phyloP scores from a whole-genome alignment of 2,888 invertebrate species.

The Torymus texanus region DNA sequence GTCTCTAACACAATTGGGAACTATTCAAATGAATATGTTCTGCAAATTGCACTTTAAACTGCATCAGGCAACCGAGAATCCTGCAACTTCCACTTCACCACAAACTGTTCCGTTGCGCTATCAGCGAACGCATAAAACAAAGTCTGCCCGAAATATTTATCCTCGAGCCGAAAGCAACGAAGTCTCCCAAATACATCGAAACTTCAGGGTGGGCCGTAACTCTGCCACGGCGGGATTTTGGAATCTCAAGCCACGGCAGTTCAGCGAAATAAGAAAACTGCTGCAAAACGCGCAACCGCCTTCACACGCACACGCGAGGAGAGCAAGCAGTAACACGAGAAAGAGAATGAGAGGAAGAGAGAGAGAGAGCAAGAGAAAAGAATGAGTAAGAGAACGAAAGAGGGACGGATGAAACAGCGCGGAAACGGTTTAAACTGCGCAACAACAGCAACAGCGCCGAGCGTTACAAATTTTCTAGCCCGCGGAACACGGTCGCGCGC shows the following conservation, averaged over 20 bases:
- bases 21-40: too few species aligned
- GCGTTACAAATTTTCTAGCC: conserved; percentile 59
- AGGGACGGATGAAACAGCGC: conserved; percentile 23
- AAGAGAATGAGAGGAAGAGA: neutral
- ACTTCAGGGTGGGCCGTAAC: conserved; percentile 5
- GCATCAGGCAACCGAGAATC: neutral
- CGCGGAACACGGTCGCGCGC: conserved; percentile 60
- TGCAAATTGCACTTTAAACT: conserved; percentile 2
- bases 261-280: conserved; percentile 4
- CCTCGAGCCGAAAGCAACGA: neutral
- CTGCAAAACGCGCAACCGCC: neutral
- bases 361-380: neutral
- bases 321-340: neutral
- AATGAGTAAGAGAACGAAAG: neutral
- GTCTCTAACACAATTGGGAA: too few species aligned
- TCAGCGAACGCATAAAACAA: conserved; percentile 5
- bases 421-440: conserved; percentile 58
- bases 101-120: neutral
- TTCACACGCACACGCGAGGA: neutral
- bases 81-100: neutral
- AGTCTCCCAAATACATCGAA: conserved; percentile 25
- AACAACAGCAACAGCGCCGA: conserved; percentile 44
- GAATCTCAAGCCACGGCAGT: conserved; percentile 23
- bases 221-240: conserved; percentile 22
- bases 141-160: conserved; percentile 22